These are phyloP conservation scores for Orcinus orca DNA, from an alignment of 2,113 vertebrate genomes.

Conservation along the genomic window DNA sequence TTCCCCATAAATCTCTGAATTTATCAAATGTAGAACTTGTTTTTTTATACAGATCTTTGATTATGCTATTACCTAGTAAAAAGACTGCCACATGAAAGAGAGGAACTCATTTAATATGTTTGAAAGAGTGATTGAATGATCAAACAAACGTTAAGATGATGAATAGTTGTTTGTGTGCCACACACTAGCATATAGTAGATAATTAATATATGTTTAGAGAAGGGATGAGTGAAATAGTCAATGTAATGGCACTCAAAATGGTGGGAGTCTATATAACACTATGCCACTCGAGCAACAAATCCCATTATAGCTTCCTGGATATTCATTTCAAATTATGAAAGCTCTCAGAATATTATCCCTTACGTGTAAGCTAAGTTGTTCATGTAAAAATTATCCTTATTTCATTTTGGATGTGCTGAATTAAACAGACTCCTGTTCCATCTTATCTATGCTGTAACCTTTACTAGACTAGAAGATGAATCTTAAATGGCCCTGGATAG, in stretches of 20 bases:
- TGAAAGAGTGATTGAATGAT: not conserved
- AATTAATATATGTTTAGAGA: not conserved
- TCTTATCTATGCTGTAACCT: not conserved
- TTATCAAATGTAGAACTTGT: not conserved
- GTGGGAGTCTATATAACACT: fast-evolving
- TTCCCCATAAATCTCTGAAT: not conserved
- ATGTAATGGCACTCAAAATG: not conserved
- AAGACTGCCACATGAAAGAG: not conserved
- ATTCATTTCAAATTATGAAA: not conserved
- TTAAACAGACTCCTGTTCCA: not conserved
- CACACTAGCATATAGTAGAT: not conserved
- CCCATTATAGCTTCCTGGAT: not conserved
- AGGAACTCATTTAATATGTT: not conserved
- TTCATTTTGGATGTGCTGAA: not conserved
- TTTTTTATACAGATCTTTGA: not conserved
- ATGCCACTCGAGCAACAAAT: not conserved
- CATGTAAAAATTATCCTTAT: not conserved
- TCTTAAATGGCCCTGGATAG: not conserved
- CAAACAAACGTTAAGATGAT: not conserved
- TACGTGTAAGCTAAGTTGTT: not conserved
- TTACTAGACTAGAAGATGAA: not conserved
- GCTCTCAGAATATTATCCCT: not conserved
- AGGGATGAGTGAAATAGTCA: not conserved
- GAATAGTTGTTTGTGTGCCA: not conserved
- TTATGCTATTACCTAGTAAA: not conserved